Evolutionary conservation across 2,113 vertebrate genomes (phyloP), one percentile per base, ranked within the genome.

Genomic region (Caranx melampygus): DNA sequence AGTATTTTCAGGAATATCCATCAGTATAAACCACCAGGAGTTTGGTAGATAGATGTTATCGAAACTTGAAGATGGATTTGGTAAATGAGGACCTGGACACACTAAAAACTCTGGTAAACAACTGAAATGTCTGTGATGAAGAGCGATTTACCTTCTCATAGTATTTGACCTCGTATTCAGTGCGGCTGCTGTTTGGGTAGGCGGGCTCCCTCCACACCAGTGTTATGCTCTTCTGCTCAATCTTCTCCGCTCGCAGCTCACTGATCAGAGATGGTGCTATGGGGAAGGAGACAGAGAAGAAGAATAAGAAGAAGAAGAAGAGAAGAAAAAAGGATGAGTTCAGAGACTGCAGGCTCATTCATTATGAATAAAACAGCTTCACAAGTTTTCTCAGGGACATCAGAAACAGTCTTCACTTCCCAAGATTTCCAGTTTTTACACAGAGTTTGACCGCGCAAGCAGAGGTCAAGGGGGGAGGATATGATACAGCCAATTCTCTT

Each of bases 111-210:
- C 26, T 26, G 26, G 26, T 26, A 26, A 26, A 26, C 26, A 26
- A 26, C 26, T 26, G 26, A 26, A 26, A 26, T 26, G 26, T 26
- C 26, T 26, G 26, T 26, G 26, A 26, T 26, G 26, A 26, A 26
- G 26, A 26, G 26, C 26, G 3, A 7, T 42, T 71, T 95, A 98
- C 97, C 97, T 99, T 98, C 93, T 98, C 97, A 0, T 96, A 99
- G 94, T 97, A 99, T 65, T 97, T 97, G 92, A 99, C 95, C 91
- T 99, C 97, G 0, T 99, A 99, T 79, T 97, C 97, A 0, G 96
- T 97, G 91, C 94, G 84, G 3, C 97, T 98, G 93, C 92, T 66
- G 61, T 95, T 95, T 0, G 92, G 89, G 34, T 94, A 81, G 7
- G 88, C 84, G 0, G 96, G 95, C 79, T 97, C 93, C 81, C 96